These are phyloP conservation scores for Chunga burmeisteri DNA, from an alignment of 2,113 vertebrate species.

Conservation along the genomic window DNA sequence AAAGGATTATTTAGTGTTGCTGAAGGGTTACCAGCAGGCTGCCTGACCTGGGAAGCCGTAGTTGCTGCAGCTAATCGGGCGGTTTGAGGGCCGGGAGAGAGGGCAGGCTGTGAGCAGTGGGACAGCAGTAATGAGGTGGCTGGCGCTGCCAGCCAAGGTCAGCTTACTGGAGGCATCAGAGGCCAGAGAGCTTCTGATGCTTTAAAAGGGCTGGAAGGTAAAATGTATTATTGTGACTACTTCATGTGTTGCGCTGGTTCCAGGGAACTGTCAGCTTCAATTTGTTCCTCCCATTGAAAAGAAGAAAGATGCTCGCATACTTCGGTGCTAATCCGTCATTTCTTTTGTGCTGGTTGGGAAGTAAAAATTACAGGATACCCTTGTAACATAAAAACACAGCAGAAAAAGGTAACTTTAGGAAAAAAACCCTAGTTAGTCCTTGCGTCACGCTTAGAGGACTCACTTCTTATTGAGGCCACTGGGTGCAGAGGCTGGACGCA, in stretches of 20 bases:
- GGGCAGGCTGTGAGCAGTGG: slow-evolving; percentile 1
- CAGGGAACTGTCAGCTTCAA: slow-evolving; percentile 60
- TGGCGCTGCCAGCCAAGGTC: slow-evolving; percentile 24
- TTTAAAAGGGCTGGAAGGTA: slow-evolving; percentile 30
- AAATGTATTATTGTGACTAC: slow-evolving; percentile 27
- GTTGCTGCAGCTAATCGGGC: not conserved
- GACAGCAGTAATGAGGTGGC: slow-evolving; percentile 26
- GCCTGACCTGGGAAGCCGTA: not conserved
- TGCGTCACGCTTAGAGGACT: not conserved
- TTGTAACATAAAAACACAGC: not conserved
- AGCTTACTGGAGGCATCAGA: slow-evolving; percentile 30
- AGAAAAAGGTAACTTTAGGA: not conserved
- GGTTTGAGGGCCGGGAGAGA: not conserved
- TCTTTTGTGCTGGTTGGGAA: not conserved
- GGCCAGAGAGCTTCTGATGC: not conserved
- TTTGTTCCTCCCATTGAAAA: slow-evolving; percentile 39
- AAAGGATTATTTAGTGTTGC: not conserved
- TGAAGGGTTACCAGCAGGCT: not conserved
- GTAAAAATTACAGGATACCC: not conserved
- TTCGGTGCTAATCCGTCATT: not conserved
- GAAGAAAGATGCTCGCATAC: not conserved
- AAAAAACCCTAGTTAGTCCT: not conserved
- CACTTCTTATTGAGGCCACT: fast-evolving
- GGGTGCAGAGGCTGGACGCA: not conserved
- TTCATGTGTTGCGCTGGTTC: not conserved